Conservation (phyloP, 2,888 invertebrate genomes). For the Sarcophaga subvicina region DNA sequence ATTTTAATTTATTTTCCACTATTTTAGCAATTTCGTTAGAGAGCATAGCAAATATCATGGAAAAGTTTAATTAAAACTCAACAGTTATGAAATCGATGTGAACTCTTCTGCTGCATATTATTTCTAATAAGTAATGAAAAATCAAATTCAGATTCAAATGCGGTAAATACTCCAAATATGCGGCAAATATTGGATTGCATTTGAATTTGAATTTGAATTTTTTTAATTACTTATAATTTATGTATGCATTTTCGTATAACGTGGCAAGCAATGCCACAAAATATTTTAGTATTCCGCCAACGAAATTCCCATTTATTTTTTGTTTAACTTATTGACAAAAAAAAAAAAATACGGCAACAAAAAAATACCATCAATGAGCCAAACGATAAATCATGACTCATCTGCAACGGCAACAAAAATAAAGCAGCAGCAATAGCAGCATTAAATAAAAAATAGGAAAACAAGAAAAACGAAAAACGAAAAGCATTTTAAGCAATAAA, state of each 20-base stretch:
- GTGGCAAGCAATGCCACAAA: background rate
- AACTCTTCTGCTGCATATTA: background rate
- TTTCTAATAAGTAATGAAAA: conserved; percentile 16
- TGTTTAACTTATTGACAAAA: conserved; percentile 25
- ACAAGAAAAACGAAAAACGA: too few relatives aligned
- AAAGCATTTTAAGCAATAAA: conserved; percentile 9
- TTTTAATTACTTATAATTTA: conserved; percentile 49
- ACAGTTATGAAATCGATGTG: background rate
- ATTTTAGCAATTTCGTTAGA: too few relatives aligned
- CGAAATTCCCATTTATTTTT: background rate
- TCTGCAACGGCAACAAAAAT: conserved; percentile 43
- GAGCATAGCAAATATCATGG: too few relatives aligned
- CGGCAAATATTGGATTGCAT: background rate
- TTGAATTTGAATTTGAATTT: conserved; percentile 13
- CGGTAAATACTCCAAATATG: background rate
- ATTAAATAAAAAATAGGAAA: too few relatives aligned
- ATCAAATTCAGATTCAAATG: background rate
- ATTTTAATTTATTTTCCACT: too few relatives aligned
- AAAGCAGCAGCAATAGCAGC: background rate
- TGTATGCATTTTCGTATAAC: conserved; percentile 5
- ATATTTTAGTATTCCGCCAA: conserved; percentile 3
- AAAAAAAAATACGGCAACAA: background rate
- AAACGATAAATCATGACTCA: conserved; percentile 59
- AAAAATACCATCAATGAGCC: conserved; percentile 13
- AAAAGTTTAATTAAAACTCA: too few relatives aligned